Conservation (phyloP, 2,797 vertebrate species). For the Acanthornis magna region DNA sequence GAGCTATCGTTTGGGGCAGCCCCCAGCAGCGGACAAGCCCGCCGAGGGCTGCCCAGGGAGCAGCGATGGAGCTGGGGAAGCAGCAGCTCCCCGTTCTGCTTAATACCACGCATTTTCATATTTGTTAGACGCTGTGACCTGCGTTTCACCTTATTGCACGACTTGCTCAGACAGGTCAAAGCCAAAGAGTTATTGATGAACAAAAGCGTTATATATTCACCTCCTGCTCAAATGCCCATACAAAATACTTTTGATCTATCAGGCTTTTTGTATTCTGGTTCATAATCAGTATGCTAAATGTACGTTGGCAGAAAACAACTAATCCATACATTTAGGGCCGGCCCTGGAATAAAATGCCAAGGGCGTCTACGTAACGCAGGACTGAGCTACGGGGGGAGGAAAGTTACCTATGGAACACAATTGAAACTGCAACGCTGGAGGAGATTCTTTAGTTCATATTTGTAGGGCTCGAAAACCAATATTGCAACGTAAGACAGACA, state of each 20-base stretch:
- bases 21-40: neutral
- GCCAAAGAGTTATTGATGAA: conserved; percentile 92
- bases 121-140: conserved; percentile 96
- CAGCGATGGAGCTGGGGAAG: neutral
- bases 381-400: neutral
- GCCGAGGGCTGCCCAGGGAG: neutral
- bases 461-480: neutral
- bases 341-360: conserved; percentile 12
- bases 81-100: neutral
- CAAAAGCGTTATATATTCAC: conserved; percentile 94
- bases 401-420: conserved; percentile 5
- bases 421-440: neutral
- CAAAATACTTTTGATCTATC: conserved; percentile 79
- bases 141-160: conserved; percentile 91
- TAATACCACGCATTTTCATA: conserved; percentile 81
- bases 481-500: neutral
- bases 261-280: conserved; percentile 72
- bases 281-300: conserved; percentile 68
- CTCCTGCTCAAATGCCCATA: conserved; percentile 79
- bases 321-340: conserved; percentile 25
- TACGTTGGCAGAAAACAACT: conserved; percentile 47
- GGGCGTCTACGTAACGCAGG: neutral
- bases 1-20: neutral
- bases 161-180: conserved; percentile 96
- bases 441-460: neutral